A percentile compares a stretch with the other conserved stretches of the same genome.
Conservation (phyloP, 2,888 invertebrate genomes). For the Ornithoptera priamus region DNA sequence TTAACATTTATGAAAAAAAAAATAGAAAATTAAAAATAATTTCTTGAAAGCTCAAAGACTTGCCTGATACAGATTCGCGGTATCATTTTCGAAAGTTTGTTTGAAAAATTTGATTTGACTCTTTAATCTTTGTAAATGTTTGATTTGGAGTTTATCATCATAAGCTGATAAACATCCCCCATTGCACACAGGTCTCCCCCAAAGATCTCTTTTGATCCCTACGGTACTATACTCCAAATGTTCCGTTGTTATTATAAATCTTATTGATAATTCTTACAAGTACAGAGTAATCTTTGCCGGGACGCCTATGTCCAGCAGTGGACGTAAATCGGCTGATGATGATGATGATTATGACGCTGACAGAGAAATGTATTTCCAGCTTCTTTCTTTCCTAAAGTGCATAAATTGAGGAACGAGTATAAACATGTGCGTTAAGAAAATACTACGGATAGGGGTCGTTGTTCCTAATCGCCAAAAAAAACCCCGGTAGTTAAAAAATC, state of each 20-base stretch:
- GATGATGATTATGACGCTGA: too few relatives aligned
- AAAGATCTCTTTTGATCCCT: too few relatives aligned
- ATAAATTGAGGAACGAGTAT: neutral
- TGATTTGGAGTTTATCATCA: neutral
- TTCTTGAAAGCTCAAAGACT: neutral
- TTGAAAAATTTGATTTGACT: neutral
- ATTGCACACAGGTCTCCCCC: neutral
- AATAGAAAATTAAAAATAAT: constrained; percentile 15
- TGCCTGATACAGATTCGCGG: neutral
- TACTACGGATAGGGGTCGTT: neutral
- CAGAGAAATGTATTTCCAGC: too few relatives aligned
- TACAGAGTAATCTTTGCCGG: too few relatives aligned
- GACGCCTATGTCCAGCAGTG: too few relatives aligned
- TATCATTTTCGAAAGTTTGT: neutral
- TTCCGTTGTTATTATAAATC: too few relatives aligned
- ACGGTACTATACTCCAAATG: too few relatives aligned
- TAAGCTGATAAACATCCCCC: neutral
- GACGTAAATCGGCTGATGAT: too few relatives aligned
- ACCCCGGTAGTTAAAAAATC: constrained; percentile 2
- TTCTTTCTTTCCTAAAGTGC: too few relatives aligned
- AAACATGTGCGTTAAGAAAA: neutral
- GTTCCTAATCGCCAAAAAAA: neutral
- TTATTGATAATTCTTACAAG: too few relatives aligned
- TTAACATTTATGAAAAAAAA: constrained; percentile 12
- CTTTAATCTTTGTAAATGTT: neutral